Conservation (phyloP, 2,113 vertebrate genomes). For the Sylvilagus bachmani region DNA sequence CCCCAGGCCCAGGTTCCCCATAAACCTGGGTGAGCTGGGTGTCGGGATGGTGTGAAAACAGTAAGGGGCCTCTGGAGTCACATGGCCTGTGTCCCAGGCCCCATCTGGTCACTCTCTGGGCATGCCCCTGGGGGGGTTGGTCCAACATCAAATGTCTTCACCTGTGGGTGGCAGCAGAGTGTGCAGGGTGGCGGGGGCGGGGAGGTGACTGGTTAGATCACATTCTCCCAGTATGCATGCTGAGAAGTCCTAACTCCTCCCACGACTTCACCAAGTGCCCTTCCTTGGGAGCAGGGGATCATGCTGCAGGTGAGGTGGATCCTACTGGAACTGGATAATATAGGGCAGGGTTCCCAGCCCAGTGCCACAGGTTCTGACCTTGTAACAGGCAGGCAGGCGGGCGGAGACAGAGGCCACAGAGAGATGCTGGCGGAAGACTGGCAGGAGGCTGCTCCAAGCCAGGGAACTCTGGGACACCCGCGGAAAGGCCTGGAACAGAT, state of each 20-base stretch:
- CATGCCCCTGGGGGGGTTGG: background rate
- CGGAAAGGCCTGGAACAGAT: background rate
- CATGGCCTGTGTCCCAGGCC: background rate
- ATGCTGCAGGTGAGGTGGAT: background rate
- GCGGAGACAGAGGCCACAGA: too few relatives aligned
- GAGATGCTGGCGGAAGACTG: background rate
- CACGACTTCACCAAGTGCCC: background rate
- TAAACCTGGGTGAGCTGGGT: background rate
- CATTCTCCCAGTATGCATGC: background rate
- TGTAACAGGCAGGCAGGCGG: background rate
- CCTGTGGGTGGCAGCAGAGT: background rate
- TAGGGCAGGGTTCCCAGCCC: background rate
- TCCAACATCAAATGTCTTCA: background rate
- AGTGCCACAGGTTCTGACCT: accelerated
- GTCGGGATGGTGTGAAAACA: background rate
- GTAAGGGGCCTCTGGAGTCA: background rate
- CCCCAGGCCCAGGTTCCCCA: accelerated
- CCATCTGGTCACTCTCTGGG: background rate
- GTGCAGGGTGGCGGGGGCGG: too few relatives aligned
- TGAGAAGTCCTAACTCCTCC: background rate
- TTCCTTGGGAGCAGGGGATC: background rate
- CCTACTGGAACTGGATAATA: background rate
- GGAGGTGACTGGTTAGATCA: background rate
- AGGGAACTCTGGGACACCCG: background rate
- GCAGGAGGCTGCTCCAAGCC: background rate